phyloP scores from a whole-genome alignment of 2,797 vertebrate genomes.

The Orientallactaga sibirica region DNA sequence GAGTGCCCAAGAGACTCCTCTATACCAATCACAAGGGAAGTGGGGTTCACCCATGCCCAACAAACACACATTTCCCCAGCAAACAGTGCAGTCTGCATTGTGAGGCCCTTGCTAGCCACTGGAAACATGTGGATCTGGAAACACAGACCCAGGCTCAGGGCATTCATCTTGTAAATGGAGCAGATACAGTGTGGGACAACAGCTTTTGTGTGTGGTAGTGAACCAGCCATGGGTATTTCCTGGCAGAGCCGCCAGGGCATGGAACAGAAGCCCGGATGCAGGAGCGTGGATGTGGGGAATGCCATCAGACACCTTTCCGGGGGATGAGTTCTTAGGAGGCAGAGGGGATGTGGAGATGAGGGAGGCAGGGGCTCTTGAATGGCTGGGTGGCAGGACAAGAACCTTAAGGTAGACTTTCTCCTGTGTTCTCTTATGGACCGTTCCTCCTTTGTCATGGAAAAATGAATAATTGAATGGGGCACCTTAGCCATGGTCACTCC shows the following conservation, averaged over 20 bases:
- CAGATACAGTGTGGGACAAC: neutral
- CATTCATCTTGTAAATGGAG: neutral
- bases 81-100: fast-evolving
- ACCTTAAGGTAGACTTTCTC: neutral
- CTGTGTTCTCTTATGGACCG: neutral
- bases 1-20: neutral
- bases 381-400: neutral
- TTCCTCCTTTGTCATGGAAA: too few species aligned
- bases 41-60: neutral
- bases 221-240: neutral
- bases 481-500: neutral
- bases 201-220: neutral
- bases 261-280: neutral
- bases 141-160: neutral
- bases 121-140: neutral
- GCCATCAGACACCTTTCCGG: too few species aligned
- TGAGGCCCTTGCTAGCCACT: neutral
- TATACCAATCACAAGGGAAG: neutral
- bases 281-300: neutral
- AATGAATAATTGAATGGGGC: neutral
- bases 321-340: neutral
- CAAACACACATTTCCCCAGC: neutral
- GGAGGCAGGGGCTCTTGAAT: neutral
- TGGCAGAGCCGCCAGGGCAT: neutral
- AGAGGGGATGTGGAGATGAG: neutral